These are phyloP conservation scores for Prinia subflava DNA, from an alignment of 2,113 vertebrate genomes.

Conservation along the genomic window DNA sequence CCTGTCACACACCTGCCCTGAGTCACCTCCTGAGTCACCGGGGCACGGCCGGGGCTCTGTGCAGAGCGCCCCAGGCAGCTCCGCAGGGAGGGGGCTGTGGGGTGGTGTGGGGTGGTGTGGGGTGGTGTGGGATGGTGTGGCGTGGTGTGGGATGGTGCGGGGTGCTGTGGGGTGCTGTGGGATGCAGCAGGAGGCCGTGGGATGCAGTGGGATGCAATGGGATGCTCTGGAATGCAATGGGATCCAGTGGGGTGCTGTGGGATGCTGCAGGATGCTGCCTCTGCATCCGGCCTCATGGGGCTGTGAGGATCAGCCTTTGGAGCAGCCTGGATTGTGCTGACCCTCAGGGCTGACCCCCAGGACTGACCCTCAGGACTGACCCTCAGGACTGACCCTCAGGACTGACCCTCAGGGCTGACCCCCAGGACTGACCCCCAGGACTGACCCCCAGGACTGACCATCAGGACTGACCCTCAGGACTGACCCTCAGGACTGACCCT, in stretches of 20 bases:
- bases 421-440: neutral
- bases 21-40: neutral
- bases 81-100: neutral
- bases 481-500: neutral
- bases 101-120: neutral
- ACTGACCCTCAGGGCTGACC: neutral
- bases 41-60: accelerated
- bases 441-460: too few species aligned
- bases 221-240: neutral
- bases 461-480: neutral
- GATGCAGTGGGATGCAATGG: neutral
- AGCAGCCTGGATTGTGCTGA: neutral
- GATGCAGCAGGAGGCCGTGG: too few species aligned
- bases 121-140: neutral
- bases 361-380: neutral
- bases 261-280: neutral
- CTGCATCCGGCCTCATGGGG: accelerated
- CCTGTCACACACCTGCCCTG: neutral
- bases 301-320: neutral
- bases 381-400: neutral
- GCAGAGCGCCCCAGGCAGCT: neutral
- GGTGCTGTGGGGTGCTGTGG: accelerated
- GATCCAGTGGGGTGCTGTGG: neutral
- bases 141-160: too few species aligned
- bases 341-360: neutral